A percentile compares a stretch with the other conserved stretches of the same genome.
Conservation (phyloP, 1,140 invertebrate species). For the Ceratina japonica region DNA sequence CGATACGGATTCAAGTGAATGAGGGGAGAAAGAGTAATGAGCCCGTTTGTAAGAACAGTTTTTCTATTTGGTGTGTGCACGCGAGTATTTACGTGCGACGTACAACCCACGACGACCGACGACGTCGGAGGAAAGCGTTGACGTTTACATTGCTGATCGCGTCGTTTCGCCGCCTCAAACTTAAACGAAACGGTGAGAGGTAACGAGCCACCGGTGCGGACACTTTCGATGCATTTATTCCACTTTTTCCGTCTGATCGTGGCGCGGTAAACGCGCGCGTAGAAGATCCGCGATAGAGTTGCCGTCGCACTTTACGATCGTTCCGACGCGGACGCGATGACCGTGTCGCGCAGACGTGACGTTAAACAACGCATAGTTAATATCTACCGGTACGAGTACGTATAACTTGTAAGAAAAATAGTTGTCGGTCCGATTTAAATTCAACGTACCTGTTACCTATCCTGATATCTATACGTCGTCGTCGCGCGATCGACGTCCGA, state of each 20-base stretch:
- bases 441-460: too few species aligned
- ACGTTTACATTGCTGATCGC: conserved; percentile 11
- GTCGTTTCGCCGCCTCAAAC: conserved; percentile 42
- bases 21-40: background rate
- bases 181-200: conserved; percentile 35
- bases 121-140: background rate
- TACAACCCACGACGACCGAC: background rate
- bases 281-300: background rate
- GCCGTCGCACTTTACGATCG: background rate
- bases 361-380: conserved; percentile 3
- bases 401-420: too few species aligned
- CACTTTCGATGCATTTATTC: conserved; percentile 21
- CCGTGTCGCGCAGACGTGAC: background rate
- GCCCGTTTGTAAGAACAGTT: background rate
- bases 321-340: background rate
- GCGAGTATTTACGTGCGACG: background rate
- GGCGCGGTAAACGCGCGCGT: conserved; percentile 26
- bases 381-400: too few species aligned
- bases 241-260: conserved; percentile 21
- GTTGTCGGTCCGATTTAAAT: too few species aligned
- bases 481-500: too few species aligned
- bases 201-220: background rate
- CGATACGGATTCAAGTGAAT: conserved; percentile 3
- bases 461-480: too few species aligned
- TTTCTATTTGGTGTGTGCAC: background rate